phyloP scores from a whole-genome alignment of 2,888 invertebrate species.

The Hydroisotoma schaefferi region DNA sequence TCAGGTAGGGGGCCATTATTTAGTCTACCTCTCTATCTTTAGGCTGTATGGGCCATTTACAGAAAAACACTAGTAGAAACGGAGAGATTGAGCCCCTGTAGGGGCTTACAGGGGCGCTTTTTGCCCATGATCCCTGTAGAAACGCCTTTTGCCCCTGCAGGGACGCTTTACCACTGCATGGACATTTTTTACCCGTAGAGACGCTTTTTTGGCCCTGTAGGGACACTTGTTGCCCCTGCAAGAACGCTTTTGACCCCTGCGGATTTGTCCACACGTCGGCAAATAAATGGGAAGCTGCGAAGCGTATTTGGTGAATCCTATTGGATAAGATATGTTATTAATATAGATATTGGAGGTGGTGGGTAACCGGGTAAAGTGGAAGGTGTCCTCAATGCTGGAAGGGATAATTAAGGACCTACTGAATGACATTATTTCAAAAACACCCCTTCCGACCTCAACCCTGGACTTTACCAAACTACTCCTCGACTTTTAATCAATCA shows the following conservation, averaged over 20 bases:
- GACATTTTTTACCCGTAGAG: background rate
- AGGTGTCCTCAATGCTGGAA: constrained; percentile 39
- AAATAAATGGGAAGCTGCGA: too few species aligned
- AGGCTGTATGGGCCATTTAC: background rate
- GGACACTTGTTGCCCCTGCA: too few species aligned
- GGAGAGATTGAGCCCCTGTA: too few species aligned
- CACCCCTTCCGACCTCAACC: constrained; percentile 26
- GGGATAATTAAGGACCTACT: constrained; percentile 33
- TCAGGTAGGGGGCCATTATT: too few species aligned
- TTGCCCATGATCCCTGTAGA: too few species aligned
- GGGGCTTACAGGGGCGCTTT: too few species aligned
- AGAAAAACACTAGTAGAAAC: too few species aligned
- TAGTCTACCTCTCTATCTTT: too few species aligned
- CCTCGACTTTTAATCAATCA: too few species aligned
- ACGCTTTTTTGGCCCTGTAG: background rate
- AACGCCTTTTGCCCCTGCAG: background rate
- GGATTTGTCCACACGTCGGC: too few species aligned
- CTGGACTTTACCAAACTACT: constrained; percentile 16
- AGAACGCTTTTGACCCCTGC: too few species aligned
- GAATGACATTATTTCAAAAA: constrained; percentile 38
- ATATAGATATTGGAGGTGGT: constrained; percentile 27
- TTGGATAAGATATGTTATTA: background rate
- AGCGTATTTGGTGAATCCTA: too few species aligned
- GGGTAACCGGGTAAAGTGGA: constrained; percentile 39
- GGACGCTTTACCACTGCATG: background rate